Evolutionary conservation across 1,140 invertebrate genomes (phyloP), one percentile per base, ranked within the genome.

Genomic region (Drosophila nasuta): DNA sequence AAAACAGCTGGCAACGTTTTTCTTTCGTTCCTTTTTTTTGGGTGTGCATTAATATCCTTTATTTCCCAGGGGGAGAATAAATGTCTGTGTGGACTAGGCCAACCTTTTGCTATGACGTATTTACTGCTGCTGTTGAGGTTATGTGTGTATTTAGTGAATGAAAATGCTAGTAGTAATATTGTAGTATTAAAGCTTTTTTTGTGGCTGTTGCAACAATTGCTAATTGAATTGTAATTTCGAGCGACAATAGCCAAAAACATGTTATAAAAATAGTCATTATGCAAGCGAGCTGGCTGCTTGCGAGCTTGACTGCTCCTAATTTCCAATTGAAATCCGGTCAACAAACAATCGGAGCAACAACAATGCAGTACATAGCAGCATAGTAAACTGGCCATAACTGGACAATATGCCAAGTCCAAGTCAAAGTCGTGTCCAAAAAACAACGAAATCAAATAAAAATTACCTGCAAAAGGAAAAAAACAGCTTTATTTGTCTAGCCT

Each of bases 341-440:
- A 35, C 15, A 69, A 68, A 38, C 35, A 33, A 33, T 33, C 30
- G 30, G 30, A 7, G 30, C 30, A 33, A 33, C 30, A 33, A 33
- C 66, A 68, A 68, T 59, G 66, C 17, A 59, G 25, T 1, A 60
- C 11, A 60, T 33, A 60, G 35, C 30, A 25, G 20, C 20, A 25
- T 25, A 25, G 20, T 25, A 3, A 68, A 49, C 56, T 52, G 48
- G 15, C 46, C 58, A 35, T 38, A 69, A 58, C 64, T 66, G 69
- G 69, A 72, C 69, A 66, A 65, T 58, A 49, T 71, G 60, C 62
- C 60, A 67, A 66, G 70, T 64, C 54, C 58, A 70, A 63, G 59
- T 48, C 59, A 71, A 63, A 71, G 59, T 71, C 51, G 59, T 70
- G 66, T 58, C 65, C 25, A 38, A 66, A 66, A 43, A 66, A 43